Conservation (phyloP, 35 echinoderm and acorn worm species). For the Ophiothrix spiculata region DNA sequence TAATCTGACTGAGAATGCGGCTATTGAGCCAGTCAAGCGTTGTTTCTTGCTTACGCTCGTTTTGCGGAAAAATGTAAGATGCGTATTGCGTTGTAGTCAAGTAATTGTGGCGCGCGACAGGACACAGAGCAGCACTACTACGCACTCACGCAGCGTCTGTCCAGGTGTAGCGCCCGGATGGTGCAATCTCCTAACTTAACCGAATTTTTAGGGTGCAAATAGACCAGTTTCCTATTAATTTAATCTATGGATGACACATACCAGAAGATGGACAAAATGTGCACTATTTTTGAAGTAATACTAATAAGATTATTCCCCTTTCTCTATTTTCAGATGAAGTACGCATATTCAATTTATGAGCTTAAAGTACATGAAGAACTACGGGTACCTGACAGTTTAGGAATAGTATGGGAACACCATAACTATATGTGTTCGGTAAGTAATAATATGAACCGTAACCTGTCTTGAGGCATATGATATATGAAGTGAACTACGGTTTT, state of each 20-base stretch:
- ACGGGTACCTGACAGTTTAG: slow-evolving; percentile 80
- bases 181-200: neutral
- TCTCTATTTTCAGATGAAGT: slow-evolving; percentile 73
- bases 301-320: slow-evolving; percentile 9
- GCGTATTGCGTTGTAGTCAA: too few relatives aligned
- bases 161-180: neutral
- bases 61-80: too few relatives aligned
- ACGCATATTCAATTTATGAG: slow-evolving; percentile 98
- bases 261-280: neutral
- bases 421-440: neutral
- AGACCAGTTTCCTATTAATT: too few relatives aligned
- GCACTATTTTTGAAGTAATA: neutral
- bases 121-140: too few relatives aligned
- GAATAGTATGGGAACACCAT: slow-evolving; percentile 92
- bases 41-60: too few relatives aligned
- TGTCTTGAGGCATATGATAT: neutral
- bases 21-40: too few relatives aligned
- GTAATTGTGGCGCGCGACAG: too few relatives aligned
- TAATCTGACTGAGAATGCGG: too few relatives aligned
- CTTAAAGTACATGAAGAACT: slow-evolving; percentile 56
- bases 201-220: too few relatives aligned
- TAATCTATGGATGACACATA: neutral
- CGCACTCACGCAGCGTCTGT: too few relatives aligned
- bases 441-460: neutral
- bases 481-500: neutral